These are phyloP conservation scores for Mustela erminea DNA, from an alignment of 2,797 vertebrate species.

Conservation along the genomic window DNA sequence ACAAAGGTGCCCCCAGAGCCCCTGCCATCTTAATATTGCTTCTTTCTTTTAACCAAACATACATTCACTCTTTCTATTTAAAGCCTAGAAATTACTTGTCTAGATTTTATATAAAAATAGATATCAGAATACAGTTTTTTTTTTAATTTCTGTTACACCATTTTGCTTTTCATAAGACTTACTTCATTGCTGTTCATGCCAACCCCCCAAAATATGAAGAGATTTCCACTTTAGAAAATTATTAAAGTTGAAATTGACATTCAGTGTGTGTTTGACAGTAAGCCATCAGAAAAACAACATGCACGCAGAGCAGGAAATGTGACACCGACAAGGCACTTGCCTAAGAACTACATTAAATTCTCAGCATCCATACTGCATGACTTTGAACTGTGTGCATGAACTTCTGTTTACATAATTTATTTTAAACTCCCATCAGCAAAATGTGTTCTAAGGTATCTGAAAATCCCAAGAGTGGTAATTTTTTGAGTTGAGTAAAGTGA, in stretches of 20 bases:
- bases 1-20: no score
- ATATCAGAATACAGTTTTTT: no score
- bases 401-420: not conserved
- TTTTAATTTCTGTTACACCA: no score
- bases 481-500: not conserved
- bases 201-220: not conserved
- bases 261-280: not conserved
- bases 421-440: not conserved
- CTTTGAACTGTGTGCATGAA: not conserved
- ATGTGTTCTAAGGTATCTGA: not conserved
- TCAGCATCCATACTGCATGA: not conserved
- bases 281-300: not conserved
- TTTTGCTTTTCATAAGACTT: not conserved
- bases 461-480: not conserved
- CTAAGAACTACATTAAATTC: not conserved
- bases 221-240: not conserved
- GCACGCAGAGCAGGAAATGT: not conserved
- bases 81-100: no score
- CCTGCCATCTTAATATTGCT: no score
- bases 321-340: not conserved
- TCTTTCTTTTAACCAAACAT: no score
- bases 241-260: not conserved
- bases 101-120: no score
- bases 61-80: no score
- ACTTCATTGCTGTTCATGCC: not conserved